Evolutionary conservation across 2,888 invertebrate species (phyloP).

Genomic region (Liposcelis brunnea): DNA sequence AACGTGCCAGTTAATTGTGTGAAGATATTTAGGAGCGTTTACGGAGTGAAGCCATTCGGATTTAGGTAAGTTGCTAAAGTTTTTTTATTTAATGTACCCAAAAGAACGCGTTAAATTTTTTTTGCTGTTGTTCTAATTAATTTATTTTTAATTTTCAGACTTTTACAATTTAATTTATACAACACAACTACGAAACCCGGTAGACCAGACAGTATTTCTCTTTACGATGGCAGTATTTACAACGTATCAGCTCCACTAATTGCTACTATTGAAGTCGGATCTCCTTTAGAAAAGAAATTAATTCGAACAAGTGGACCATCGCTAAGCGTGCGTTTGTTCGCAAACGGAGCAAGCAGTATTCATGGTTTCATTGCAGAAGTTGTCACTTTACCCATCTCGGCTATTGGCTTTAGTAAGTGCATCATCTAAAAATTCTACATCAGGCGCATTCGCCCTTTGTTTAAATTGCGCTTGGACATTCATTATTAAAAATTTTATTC

Average conservation of each 20-base stretch:
- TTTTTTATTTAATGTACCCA: not conserved
- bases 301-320: conserved; percentile 61
- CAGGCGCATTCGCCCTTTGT: not conserved
- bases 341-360: conserved; percentile 83
- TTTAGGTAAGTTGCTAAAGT: conserved; percentile 34
- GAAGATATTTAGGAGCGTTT: conserved; percentile 83
- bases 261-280: conserved; percentile 52
- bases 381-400: conserved; percentile 82
- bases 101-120: not conserved
- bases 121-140: not conserved
- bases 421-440: conserved; percentile 9
- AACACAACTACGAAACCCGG: conserved; percentile 69
- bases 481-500: conserved; percentile 2
- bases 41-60: conserved; percentile 71
- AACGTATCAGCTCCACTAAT: conserved; percentile 42
- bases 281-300: conserved; percentile 51
- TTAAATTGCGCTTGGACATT: too few species aligned
- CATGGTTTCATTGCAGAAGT: conserved; percentile 97
- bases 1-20: conserved; percentile 93
- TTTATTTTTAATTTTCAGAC: conserved; percentile 26
- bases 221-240: conserved; percentile 87
- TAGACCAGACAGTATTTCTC: conserved; percentile 62
- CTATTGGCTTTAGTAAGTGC: conserved; percentile 70
- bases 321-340: conserved; percentile 77
- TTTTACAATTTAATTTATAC: conserved; percentile 82